Base-by-base conservation (phyloP, 1,140 invertebrate genomes). In the Augochlora pura region DNA sequence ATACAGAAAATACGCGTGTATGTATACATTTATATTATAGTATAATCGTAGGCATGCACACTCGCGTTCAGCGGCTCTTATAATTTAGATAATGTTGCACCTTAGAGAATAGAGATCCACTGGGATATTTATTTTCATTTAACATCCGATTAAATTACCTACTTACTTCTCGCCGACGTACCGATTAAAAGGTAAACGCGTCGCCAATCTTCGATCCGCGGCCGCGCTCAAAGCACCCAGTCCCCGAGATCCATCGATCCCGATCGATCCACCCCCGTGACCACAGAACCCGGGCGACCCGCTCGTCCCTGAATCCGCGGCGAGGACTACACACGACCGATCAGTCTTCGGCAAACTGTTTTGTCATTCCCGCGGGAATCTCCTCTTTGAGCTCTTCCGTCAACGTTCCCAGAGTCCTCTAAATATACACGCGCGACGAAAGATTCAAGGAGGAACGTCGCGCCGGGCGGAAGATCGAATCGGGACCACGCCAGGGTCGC, bases 51-150 rank as follows among this genome's bases (percentile, higher is more conserved):
- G 75, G 62, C 76, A 83, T 85, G 78, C 85, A 75, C 77, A 59
- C 84, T 46, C 73, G 38, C 64, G 64, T 71, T 83, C 77, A 66
- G 65, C 72, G 70, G 65, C n/a, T 68, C 73, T 86, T 80, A 77
- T 59, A 74, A 86, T 85, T 86, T 86, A 85, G 60, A 86, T 86
- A 91, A 90, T 90, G 80, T 89, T 89, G 89, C 89, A 91, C 87
- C 87, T 88, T 90, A 88, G 83, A 84, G 85, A 90, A 84, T 88
- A 89, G 83, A 90, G 89, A 87, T 88, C 89, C 85, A 89, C 77
- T 85, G 86, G 83, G 75, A 87, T 88, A 90, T 80, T 63, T 86
- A 74, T 83, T 86, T 84, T 84, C 49, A 66, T 84, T 86, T 84
- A 86, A 80, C 84, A 83, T 77, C 78, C 74, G 88, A 89, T 89